phyloP scores from a whole-genome alignment of 2,113 vertebrate genomes.

The Dendrocopos noguchii region DNA sequence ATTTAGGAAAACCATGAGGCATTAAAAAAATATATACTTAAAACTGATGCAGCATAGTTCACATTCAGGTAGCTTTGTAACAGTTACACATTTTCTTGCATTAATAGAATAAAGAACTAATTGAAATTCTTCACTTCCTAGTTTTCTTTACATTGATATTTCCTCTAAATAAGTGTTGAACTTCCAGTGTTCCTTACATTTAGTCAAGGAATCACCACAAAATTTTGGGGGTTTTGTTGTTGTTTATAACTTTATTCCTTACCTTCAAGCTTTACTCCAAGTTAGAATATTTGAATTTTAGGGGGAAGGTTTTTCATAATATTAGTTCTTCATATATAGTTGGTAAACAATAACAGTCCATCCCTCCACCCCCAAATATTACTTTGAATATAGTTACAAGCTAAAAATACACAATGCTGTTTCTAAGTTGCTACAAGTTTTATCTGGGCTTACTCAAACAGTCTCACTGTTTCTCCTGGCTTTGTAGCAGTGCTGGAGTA shows the following conservation, averaged over 20 bases:
- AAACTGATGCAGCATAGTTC: neutral
- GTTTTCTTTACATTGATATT: neutral
- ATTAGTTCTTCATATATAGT: neutral
- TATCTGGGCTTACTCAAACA: neutral
- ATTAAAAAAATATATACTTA: neutral
- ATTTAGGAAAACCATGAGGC: neutral
- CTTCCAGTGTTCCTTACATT: neutral
- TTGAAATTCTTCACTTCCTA: neutral
- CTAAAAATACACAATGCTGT: accelerated
- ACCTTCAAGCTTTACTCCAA: neutral
- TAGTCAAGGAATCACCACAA: neutral
- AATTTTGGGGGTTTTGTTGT: neutral
- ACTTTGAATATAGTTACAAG: neutral
- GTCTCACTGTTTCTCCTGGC: neutral
- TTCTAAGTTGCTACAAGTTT: neutral
- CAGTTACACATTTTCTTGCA: neutral
- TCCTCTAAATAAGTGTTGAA: neutral
- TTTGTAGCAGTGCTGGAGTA: neutral
- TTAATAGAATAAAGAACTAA: neutral
- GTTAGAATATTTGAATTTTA: neutral
- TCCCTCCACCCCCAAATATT: accelerated
- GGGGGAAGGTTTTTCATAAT: neutral
- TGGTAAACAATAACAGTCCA: neutral
- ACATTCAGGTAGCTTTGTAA: neutral
- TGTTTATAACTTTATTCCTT: neutral